Conservation (phyloP, 2,888 invertebrate species). For the Gymnoscelis rufifasciata region DNA sequence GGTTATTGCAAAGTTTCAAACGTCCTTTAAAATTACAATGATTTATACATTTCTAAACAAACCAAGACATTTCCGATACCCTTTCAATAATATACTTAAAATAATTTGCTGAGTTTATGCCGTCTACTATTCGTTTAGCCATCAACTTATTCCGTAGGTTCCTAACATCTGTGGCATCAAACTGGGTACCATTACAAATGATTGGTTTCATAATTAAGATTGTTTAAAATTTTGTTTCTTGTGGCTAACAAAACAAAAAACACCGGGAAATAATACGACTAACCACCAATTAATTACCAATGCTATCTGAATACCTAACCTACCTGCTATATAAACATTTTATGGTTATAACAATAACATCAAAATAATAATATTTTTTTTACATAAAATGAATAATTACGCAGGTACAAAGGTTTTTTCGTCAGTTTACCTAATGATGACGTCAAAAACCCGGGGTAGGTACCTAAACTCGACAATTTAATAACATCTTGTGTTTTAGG, state of each 20-base stretch:
- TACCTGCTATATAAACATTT: not conserved
- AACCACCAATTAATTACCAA: not conserved
- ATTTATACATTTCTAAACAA: too few relatives aligned
- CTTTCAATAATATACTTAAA: conserved; percentile 86
- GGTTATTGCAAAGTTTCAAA: too few relatives aligned
- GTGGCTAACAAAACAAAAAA: not conserved
- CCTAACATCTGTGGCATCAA: too few relatives aligned
- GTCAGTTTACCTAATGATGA: not conserved
- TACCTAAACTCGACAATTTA: not conserved
- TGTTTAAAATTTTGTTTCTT: not conserved
- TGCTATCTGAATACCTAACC: not conserved
- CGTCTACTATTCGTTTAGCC: conserved; percentile 72
- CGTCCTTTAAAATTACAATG: too few relatives aligned
- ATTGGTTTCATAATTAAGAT: too few relatives aligned
- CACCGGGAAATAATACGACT: not conserved
- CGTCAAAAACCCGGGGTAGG: not conserved
- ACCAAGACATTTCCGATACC: conserved; percentile 84
- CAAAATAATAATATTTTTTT: not conserved
- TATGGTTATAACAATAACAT: not conserved
- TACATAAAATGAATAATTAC: not conserved
- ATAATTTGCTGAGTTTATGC: conserved; percentile 77
- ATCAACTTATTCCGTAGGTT: too few relatives aligned
- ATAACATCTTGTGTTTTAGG: not conserved
- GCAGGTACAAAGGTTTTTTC: not conserved
- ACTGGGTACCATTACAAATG: not conserved